Base-by-base conservation (phyloP, 2,113 vertebrate genomes). In the Solea senegalensis region DNA sequence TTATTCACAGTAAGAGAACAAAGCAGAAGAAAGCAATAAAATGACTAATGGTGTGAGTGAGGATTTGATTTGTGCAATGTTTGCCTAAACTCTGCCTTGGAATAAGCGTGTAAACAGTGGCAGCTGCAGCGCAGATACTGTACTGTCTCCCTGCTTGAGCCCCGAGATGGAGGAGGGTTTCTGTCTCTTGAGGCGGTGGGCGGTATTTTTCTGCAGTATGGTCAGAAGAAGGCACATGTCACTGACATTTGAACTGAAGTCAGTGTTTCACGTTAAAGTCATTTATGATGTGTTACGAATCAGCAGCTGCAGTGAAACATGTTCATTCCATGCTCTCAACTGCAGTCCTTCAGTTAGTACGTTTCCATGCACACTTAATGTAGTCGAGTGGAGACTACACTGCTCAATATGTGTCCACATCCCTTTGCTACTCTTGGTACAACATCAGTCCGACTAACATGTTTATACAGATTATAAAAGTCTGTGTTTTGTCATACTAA, bases 161-260 rank as follows among this genome's bases (percentile, higher is more conserved):
- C 14, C 45, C 0, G 41, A 41, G 44, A 5, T 3, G 11, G 3
- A 0, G 26, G 14, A 44, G 50, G 60, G 9, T 11, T 41, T 53
- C 16, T 69, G 52, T 48, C 54, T 74, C 28, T 62, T 56, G 62
- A 72, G 56, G 61, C 66, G 21, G 61, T n/a, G 58, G 43, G 50
- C 55, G 55, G 39, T 28, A 39, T 73, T n/a, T 41, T 21, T 54
- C 49, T 46, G 50, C 34, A 6, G 21, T 73, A 21, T 58, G 63
- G 68, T 76, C 62, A 61, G 41, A 12, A 26, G 51, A 15, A 41
- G 52, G 48, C 48, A 1, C 21, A 39, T 48, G n/a, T 34, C 7
- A 0, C 7, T 66, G 77, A 51, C 63, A 49, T 77, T 57, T 65
- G 13, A 58, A 51, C 40, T 56, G 12, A 55, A 41, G 53, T 57